Evolutionary conservation across 35 echinoderm and acorn worm species (phyloP).

Genomic region (Ptychodera flava): DNA sequence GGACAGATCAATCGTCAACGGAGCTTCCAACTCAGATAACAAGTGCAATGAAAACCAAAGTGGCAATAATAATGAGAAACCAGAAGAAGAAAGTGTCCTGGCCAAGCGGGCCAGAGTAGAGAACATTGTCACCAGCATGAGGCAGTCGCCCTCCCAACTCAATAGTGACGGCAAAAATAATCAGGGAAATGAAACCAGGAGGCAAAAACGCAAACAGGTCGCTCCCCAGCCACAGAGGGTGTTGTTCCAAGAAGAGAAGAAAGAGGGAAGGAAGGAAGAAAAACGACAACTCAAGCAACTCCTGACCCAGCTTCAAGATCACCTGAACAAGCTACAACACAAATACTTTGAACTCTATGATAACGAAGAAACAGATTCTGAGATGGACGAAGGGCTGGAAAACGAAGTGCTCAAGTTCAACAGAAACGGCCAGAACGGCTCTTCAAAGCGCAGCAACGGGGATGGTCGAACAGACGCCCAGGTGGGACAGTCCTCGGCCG

Average conservation of each 20-base stretch:
- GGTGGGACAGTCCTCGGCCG: neutral
- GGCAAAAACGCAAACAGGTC: constrained; percentile 76
- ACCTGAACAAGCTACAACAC: constrained; percentile 80
- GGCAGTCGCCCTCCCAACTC: constrained; percentile 42
- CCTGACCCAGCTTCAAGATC: constrained; percentile 70
- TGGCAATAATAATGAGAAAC: constrained; percentile 30
- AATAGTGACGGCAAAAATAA: constrained; percentile 12
- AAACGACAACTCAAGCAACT: constrained; percentile 55
- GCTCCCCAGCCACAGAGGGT: constrained; percentile 74
- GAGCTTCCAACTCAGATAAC: neutral
- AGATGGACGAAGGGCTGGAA: constrained; percentile 56
- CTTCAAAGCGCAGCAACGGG: constrained; percentile 44
- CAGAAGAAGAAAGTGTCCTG: constrained; percentile 47
- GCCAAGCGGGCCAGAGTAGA: constrained; percentile 95
- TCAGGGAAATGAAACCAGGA: constrained; percentile 22
- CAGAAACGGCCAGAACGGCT: constrained; percentile 51
- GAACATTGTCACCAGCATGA: constrained; percentile 96
- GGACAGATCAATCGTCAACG: constrained; percentile 3
- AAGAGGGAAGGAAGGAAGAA: constrained; percentile 44
- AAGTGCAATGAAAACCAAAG: constrained; percentile 22
- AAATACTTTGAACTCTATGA: constrained; percentile 89
- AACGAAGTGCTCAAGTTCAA: constrained; percentile 81
- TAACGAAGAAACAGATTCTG: constrained; percentile 56
- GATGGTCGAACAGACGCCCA: constrained; percentile 2
- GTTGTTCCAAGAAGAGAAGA: constrained; percentile 28